phyloP scores from a whole-genome alignment of 2,797 vertebrate genomes.

The Propithecus perrieri region DNA sequence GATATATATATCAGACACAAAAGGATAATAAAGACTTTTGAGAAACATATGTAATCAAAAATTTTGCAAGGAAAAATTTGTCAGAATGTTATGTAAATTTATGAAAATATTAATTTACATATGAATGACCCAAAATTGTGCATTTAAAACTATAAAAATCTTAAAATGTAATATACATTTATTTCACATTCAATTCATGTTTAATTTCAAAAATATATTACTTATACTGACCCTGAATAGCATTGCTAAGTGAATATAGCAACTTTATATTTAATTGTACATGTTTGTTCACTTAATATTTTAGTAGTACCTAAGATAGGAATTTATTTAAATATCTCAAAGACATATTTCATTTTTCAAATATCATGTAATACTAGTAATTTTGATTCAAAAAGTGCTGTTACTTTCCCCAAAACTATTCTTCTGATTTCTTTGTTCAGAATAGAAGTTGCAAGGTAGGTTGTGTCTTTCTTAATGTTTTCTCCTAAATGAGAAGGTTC shows the following conservation, averaged over 20 bases:
- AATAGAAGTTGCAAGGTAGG: not conserved
- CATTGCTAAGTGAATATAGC: not conserved
- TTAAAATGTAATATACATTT: not conserved
- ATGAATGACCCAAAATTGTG: not conserved
- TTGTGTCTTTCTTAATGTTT: not conserved
- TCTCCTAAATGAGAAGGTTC: not conserved
- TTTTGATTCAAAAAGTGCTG: not conserved
- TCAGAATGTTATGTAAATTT: not conserved
- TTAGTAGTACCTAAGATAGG: not conserved
- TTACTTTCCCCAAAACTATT: not conserved
- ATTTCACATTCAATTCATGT: not conserved
- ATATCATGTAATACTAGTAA: not conserved
- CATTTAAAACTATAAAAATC: not conserved
- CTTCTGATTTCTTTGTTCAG: constrained; percentile 9
- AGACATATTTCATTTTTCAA: not conserved
- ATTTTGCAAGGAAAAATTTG: not conserved
- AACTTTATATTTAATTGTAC: not conserved
- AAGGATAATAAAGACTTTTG: not conserved
- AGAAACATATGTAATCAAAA: not conserved
- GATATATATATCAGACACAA: not conserved
- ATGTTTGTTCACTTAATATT: not conserved
- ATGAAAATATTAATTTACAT: not conserved
- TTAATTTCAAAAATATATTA: constrained; percentile 8
- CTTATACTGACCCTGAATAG: not conserved
- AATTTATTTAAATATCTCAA: constrained; percentile 38